Conservation (phyloP, 2,113 vertebrate species). For the Poeciliopsis turrubarensis region DNA sequence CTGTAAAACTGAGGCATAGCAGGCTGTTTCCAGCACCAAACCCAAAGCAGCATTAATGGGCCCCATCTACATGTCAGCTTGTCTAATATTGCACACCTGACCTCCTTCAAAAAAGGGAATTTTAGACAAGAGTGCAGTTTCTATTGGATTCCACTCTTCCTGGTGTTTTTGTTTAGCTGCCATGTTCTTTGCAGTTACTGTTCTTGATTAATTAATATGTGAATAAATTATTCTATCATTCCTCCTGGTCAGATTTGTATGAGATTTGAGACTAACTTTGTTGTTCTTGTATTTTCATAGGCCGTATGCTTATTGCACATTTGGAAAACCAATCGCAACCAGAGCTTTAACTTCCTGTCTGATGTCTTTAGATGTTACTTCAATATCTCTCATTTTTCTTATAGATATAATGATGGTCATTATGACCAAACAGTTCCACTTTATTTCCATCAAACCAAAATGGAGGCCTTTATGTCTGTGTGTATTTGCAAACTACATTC, state of each 20-base stretch:
- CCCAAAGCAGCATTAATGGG: background rate
- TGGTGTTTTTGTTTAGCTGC: constrained; percentile 1
- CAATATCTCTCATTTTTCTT: background rate
- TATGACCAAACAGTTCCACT: no score
- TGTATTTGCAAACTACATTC: background rate
- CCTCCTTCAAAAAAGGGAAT: background rate
- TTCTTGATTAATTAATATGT: constrained; percentile 1
- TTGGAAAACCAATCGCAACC: no score
- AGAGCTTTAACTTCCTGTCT: no score
- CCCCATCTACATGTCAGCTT: background rate
- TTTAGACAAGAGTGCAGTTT: background rate
- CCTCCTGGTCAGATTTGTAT: background rate
- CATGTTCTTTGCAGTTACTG: background rate
- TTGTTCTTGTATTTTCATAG: no score
- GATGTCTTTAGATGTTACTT: background rate
- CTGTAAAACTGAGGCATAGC: background rate
- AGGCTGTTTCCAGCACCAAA: background rate
- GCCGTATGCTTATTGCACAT: no score
- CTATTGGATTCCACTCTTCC: background rate
- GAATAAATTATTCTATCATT: background rate
- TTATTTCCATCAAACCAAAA: background rate
- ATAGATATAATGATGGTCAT: no score
- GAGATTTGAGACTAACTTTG: no score
- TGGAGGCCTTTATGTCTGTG: background rate
- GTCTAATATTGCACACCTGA: background rate